Base-by-base conservation (phyloP, 2,797 vertebrate genomes). In the Choloepus didactylus region DNA sequence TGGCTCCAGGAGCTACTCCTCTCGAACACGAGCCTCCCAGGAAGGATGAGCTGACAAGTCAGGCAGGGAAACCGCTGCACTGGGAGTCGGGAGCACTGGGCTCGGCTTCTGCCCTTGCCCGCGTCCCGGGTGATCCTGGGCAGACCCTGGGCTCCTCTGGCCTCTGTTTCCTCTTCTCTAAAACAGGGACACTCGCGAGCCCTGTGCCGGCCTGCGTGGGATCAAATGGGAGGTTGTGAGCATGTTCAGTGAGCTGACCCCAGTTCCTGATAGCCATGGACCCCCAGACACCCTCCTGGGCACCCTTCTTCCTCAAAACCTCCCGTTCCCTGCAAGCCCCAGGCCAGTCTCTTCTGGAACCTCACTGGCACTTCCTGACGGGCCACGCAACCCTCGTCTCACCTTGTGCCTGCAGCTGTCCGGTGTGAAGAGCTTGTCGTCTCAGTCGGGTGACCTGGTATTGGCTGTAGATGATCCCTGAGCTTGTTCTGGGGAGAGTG, bases 101-200 rank as follows among this genome's bases (percentile, higher is more conserved):
- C 62, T 77, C 1, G 0, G 77, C 12, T 6, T 60, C 51, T n/a
- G 4, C 60, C 18, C 46, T 46, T 62, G 41, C n/a, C n/a, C 16
- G 23, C 0, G 38, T 31, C 27, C 56, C 1, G 0, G 41, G 41
- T 0, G 3, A 18, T 89, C 19, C 62, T 56, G 35, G 1, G 4
- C 31, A 67, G 92, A 76, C 60, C 29, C 51, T 23, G n/a, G 38
- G 69, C 9, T 60, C 38, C 70, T 59, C 31, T 27, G 41, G 31
- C 51, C 62, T 41, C 79, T 3, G 11, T 44, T 38, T 51, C 25
- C 51, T 77, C 41, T n/a, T 69, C 51, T 41, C 35, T 76, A 38
- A 41, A 41, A n/a, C 0, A 41, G 31, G 14, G 27, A 64, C 41
- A 5, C 69, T 56, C 0, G 27, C 12, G 11, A 10, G 19, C 27